Evolutionary conservation across 2,797 vertebrate genomes (phyloP).

Genomic region (Coendou prehensilis): DNA sequence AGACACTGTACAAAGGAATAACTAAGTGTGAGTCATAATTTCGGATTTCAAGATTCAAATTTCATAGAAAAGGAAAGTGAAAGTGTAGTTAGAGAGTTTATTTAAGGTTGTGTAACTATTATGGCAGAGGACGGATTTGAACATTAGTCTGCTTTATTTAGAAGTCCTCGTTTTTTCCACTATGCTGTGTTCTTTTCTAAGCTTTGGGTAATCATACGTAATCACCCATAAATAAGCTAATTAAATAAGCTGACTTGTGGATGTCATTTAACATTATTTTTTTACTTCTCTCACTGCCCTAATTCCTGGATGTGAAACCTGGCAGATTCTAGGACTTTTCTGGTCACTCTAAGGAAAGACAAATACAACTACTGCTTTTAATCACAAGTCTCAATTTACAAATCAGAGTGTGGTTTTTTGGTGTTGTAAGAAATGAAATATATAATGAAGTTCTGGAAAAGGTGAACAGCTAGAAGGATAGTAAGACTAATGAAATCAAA

Average conservation of each 20-base stretch:
- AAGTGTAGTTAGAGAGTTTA: neutral
- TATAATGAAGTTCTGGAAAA: neutral
- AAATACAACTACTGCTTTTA: neutral
- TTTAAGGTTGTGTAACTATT: neutral
- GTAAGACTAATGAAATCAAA: neutral
- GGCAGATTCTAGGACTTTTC: neutral
- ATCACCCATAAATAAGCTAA: neutral
- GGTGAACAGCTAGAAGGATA: neutral
- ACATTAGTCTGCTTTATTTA: neutral
- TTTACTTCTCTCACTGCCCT: neutral
- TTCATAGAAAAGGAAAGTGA: conserved; percentile 13
- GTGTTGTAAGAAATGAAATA: neutral
- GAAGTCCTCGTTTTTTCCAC: neutral
- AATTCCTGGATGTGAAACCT: neutral
- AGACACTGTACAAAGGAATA: neutral
- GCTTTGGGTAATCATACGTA: neutral
- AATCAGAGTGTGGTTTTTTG: neutral
- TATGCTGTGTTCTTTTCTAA: neutral
- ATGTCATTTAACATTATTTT: neutral
- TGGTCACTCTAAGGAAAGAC: neutral
- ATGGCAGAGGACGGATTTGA: neutral
- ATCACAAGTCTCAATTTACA: neutral
- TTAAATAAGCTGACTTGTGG: neutral
- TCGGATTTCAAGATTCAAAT: conserved; percentile 41
- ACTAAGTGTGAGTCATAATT: neutral